Conservation (phyloP, 1,140 invertebrate species). For the Drosophila sturtevanti region DNA sequence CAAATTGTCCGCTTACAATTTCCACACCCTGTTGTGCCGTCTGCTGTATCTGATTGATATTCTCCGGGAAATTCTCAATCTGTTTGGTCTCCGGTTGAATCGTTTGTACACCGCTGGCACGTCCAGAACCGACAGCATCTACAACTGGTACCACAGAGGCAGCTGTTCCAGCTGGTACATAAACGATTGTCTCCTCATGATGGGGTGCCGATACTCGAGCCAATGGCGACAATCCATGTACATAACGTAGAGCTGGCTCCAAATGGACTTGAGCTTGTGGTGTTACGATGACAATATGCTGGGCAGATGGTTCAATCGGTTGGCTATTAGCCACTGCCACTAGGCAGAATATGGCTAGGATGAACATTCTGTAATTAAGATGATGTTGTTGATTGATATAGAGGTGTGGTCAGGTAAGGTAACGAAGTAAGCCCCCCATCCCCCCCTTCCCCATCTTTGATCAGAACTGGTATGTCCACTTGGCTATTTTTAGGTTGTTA, state of each 20-base stretch:
- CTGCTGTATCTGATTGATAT: slow-evolving; percentile 59
- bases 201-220: slow-evolving; percentile 68
- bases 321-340: slow-evolving; percentile 54
- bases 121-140: slow-evolving; percentile 53
- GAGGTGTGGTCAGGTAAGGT: background rate
- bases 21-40: slow-evolving; percentile 55
- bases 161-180: slow-evolving; percentile 67
- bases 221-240: slow-evolving; percentile 75
- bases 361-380: slow-evolving; percentile 58
- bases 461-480: slow-evolving; percentile 56
- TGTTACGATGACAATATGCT: slow-evolving; percentile 78
- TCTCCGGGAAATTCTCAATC: slow-evolving; percentile 46
- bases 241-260: slow-evolving; percentile 70
- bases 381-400: background rate
- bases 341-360: slow-evolving; percentile 62
- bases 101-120: slow-evolving; percentile 30
- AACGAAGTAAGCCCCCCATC: too few relatives aligned
- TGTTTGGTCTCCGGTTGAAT: slow-evolving; percentile 47
- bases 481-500: slow-evolving; percentile 60
- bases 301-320: slow-evolving; percentile 59
- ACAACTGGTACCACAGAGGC: slow-evolving; percentile 61
- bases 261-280: slow-evolving; percentile 78
- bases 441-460: too few relatives aligned
- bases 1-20: slow-evolving; percentile 51
- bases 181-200: slow-evolving; percentile 77